Base-by-base conservation (phyloP, 2,888 invertebrate species). In the Mythimna lalbum region DNA sequence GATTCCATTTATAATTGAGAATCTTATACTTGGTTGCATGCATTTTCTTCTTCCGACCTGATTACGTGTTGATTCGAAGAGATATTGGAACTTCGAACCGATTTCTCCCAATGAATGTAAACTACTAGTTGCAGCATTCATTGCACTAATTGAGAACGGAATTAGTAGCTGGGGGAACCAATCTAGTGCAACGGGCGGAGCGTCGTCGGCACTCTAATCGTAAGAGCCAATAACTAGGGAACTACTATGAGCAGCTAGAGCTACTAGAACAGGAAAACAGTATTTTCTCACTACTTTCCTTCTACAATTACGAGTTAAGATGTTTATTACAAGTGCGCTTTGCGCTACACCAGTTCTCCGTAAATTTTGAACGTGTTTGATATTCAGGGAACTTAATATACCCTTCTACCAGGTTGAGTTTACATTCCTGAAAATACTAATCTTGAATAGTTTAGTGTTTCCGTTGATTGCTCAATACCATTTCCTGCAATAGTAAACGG, bases 111-210 rank as follows among this genome's bases (percentile, higher is more conserved):
- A 63, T 60, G 52, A 53, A 59, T 52, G 59, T 63, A 63, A 53
- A 59, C 36, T 56, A 80, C 79, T 76, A 78, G 82, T 65, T 69
- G 70, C 71, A 82, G 77, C 78, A 78, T 80, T 80, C 83, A 81
- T 69, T 81, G 73, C 82, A 84, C 84, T 89, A 90, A 90, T 89
- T 89, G 87, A 88, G 87, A 86, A 81, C 84, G 85, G 83, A 89
- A 89, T 89, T 88, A 89, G 86, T 73, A 72, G 49, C 50, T 63
- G 53, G 81, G 74, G 79, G 83, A 83, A 81, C 80, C 82, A 82
- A 86, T 87, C 83, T 88, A 87, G 86, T 80, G 79, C 82, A 80
- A 67, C 81, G 63, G 76, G 74, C 65, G 31, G 31, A 27, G 39
- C 56, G 56, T 53, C 56, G 56, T 50, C 61, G 74, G 39, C 57